phyloP scores from a whole-genome alignment of 2,113 vertebrate species.

The Strix uralensis region DNA sequence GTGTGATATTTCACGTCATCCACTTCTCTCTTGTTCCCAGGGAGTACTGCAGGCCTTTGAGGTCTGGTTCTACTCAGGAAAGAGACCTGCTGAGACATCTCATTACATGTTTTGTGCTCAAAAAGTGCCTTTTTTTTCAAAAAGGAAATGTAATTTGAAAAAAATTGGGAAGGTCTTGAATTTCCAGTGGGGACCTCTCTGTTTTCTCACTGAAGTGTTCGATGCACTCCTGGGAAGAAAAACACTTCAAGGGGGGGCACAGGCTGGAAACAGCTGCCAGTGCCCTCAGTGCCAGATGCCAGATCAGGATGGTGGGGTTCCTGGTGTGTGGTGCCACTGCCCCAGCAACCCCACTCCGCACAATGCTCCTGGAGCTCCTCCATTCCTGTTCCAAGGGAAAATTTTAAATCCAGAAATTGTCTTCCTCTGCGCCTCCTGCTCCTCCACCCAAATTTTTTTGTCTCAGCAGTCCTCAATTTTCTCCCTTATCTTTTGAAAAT shows the following conservation, averaged over 20 bases:
- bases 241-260: rapidly evolving
- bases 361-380: background rate
- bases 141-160: background rate
- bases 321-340: rapidly evolving
- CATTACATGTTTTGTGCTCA: background rate
- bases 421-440: rapidly evolving
- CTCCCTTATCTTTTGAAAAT: background rate
- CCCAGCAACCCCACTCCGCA: background rate
- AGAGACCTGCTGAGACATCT: background rate
- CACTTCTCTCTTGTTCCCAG: background rate
- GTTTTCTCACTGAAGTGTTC: background rate
- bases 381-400: background rate
- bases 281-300: rapidly evolving
- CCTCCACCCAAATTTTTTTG: rapidly evolving
- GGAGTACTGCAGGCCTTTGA: background rate
- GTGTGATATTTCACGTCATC: background rate
- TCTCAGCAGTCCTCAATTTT: background rate
- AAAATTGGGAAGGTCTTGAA: background rate
- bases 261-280: background rate
- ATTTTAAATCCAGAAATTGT: background rate
- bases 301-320: background rate
- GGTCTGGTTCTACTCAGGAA: background rate
- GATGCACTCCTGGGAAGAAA: background rate
- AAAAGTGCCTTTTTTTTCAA: background rate
- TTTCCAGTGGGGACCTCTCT: background rate